Conservation (phyloP, 2,888 invertebrate species). For the Archaeoteleia sp. region DNA sequence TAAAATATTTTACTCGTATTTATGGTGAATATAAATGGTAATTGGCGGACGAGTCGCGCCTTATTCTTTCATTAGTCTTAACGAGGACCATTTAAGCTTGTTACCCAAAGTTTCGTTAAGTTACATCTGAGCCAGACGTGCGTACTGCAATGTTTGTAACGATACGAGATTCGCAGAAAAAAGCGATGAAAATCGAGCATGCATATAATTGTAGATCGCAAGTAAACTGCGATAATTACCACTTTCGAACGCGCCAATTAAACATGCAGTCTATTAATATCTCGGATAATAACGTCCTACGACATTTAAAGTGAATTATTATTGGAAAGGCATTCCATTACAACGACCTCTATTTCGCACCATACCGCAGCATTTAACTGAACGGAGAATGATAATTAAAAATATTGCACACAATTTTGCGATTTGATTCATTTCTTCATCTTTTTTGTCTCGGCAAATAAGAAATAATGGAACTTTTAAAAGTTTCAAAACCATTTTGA, state of each 20-base stretch:
- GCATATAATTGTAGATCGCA: slow-evolving; percentile 11
- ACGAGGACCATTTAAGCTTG: slow-evolving; percentile 45
- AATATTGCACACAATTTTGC: slow-evolving; percentile 9
- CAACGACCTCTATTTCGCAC: slow-evolving; percentile 54
- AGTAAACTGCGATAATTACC: slow-evolving; percentile 50
- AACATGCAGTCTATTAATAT: slow-evolving; percentile 60
- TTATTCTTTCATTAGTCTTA: slow-evolving; percentile 35
- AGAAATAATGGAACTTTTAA: too few species aligned
- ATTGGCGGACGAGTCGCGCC: slow-evolving; percentile 12
- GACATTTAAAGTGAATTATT: slow-evolving; percentile 62
- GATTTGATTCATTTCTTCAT: slow-evolving; percentile 15
- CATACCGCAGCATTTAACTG: neutral
- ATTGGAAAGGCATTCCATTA: slow-evolving; percentile 60
- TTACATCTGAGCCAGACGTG: neutral
- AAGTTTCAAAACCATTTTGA: too few species aligned
- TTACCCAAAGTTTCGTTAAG: slow-evolving; percentile 43
- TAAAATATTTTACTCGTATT: too few species aligned
- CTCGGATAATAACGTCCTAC: slow-evolving; percentile 58
- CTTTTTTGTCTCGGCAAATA: too few species aligned
- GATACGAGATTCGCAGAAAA: neutral
- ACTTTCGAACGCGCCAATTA: slow-evolving; percentile 55
- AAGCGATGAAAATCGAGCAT: slow-evolving; percentile 1
- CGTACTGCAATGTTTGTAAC: neutral
- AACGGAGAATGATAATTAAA: slow-evolving; percentile 4
- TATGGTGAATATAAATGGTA: too few species aligned